Evolutionary conservation across 2,797 vertebrate species (phyloP).

Genomic region (Capromys pilorides): DNA sequence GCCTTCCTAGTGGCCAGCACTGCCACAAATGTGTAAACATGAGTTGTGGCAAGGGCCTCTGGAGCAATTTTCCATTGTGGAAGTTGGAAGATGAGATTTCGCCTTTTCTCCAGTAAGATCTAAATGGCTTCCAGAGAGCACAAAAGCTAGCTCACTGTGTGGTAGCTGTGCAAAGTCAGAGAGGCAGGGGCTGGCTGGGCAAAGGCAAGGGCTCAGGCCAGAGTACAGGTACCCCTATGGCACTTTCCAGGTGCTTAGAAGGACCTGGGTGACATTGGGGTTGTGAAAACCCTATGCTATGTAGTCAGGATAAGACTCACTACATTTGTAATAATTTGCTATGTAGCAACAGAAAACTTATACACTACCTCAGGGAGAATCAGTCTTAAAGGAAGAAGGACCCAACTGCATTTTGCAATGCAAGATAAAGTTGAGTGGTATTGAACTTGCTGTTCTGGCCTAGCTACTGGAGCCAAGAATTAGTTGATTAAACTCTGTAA

Average conservation of each 20-base stretch:
- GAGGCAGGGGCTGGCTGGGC: not conserved
- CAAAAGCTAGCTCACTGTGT: not conserved
- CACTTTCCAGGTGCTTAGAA: not conserved
- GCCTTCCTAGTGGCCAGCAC: not conserved
- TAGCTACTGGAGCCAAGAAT: not conserved
- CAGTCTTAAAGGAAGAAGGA: not conserved
- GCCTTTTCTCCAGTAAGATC: not conserved
- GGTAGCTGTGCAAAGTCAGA: not conserved
- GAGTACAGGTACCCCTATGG: not conserved
- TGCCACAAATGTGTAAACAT: not conserved
- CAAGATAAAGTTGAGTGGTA: not conserved
- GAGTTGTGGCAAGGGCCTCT: not conserved
- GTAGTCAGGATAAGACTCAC: not conserved
- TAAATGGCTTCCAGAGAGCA: not conserved
- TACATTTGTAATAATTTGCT: not conserved
- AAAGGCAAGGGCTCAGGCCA: not conserved
- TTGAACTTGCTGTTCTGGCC: not conserved
- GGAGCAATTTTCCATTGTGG: not conserved
- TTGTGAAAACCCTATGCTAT: not conserved
- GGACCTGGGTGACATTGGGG: not conserved
- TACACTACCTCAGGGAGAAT: not conserved
- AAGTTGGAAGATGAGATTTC: not conserved
- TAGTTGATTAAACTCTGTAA: not conserved
- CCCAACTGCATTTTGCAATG: not conserved
- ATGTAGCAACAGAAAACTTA: not conserved